Evolutionary conservation across 1,140 invertebrate genomes (phyloP), one percentile per base, ranked within the genome.

Genomic region (Micrasema longulum): DNA sequence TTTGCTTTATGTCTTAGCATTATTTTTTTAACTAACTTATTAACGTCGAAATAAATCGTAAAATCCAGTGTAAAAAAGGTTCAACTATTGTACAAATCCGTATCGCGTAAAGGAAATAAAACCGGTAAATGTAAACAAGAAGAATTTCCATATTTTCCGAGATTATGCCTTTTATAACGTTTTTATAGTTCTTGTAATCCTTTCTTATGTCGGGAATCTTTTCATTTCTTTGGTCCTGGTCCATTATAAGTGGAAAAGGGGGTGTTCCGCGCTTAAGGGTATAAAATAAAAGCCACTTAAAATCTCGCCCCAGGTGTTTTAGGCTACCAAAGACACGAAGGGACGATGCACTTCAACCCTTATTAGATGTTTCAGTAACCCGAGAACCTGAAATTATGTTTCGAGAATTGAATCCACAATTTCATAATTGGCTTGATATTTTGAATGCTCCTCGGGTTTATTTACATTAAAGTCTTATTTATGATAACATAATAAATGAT

Each of bases 271-370:
- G 23, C 74, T 69, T 53, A 20, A 16, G 74, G 74, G 52, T 73
- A 73, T 76, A 76, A 76, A 76, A 72, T 76, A 76, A 76, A 76
- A 68, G 74, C 74, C 74, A 76, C 69, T 76, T 76, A 76, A 76
- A 76, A 50, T 38, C 62, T 26, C 52, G 74, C 74, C 74, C 72
- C 74, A 76, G 74, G 74, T 76, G 74, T 72, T 64, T 71, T 72
- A 10, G 63, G 47, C 72, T 45, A 12, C 62, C 26, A 36, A 36
- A 62, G 50, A 57, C 62, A 45, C 41, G 65, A 45, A 66, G 50
- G 70, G 41, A 47, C 22, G 60, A 26, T 23, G 22, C 41, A 38
- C 38, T 12, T 47, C 45, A 60, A 64, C 60, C 60, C 38, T 64
- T 64, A 64, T 47, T 47, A 23, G 23, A 6, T 22, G n/a, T 14